Percentiles rank a stretch among this genome's conserved stretches.
phyloP scores from a whole-genome alignment of 2,113 vertebrate species.

The Petaurus breviceps region DNA sequence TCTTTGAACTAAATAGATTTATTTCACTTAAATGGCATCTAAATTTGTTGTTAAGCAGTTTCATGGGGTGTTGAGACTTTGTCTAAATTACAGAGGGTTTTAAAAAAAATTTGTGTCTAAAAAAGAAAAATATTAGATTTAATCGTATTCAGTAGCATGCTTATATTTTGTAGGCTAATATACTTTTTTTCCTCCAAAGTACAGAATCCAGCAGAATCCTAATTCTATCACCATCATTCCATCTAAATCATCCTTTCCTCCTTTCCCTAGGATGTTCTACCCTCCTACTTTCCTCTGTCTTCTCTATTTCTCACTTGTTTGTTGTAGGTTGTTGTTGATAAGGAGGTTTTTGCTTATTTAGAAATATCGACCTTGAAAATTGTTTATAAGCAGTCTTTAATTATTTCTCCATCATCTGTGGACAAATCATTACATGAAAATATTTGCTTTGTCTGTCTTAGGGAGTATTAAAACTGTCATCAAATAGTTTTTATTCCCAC shows the following conservation, averaged over 20 bases:
- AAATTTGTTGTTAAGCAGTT: conserved; percentile 38
- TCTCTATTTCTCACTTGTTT: not conserved
- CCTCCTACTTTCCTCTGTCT: not conserved
- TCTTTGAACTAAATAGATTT: conserved; percentile 40
- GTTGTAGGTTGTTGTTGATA: not conserved
- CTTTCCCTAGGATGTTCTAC: not conserved
- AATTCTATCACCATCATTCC: not conserved
- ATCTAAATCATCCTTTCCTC: not conserved
- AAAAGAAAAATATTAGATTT: not conserved
- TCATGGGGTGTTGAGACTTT: conserved; percentile 39
- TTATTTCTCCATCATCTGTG: conserved; percentile 29
- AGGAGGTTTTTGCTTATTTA: not conserved
- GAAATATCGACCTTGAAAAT: not conserved
- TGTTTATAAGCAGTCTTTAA: not conserved
- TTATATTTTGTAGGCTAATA: not conserved
- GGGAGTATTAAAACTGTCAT: no score
- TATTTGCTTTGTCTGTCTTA: no score
- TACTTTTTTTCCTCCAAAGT: not conserved
- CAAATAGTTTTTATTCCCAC: no score
- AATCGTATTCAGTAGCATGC: not conserved
- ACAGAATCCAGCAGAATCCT: not conserved
- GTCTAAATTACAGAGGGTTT: not conserved
- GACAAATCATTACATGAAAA: not conserved
- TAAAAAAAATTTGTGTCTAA: not conserved
- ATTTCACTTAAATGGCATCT: conserved; percentile 40